Evolutionary conservation across 2,797 vertebrate genomes (phyloP), one percentile per base, ranked within the genome.

Genomic region (Paratrypauchen microcephalus): DNA sequence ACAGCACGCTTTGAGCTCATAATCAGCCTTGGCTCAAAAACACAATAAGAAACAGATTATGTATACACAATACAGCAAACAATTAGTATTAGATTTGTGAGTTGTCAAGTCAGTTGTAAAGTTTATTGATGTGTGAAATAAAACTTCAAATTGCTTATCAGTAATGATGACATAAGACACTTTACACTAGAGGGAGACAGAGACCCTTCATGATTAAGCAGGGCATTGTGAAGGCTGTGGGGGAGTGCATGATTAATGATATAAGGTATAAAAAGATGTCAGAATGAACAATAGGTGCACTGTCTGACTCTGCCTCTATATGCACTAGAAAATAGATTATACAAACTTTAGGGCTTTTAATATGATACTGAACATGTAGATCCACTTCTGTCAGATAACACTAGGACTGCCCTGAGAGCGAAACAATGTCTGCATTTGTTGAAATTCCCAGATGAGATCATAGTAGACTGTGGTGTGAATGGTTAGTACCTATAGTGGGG

Each of bases 151-250:
- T 76, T 69, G 52, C 63, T 63, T 67, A 76, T 82, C 73, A 70
- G 58, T 16, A 2, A 50, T 84, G 63, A 84, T 83, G 81, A 77
- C 84, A 76, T 59, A n/a, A 74, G 65, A 15, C 50, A 67, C 70
- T 82, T 86, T 68, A 85, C 92, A 93, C 90, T 86, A 93, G 91
- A 83, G 89, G 92, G 92, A 91, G 92, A 92, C 92, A 91, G 69
- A 93, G 83, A 87, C 83, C 87, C 87, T 87, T 73, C 21, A 60
- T 78, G 76, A 56, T 79, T 71, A 50, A 75, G 69, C 45, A 71
- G 4, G 26, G 24, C 41, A 65, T 48, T 16, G 59, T 65, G 21
- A 65, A 19, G 16, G 39, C 59, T 13, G 19, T 23, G 36, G 6
- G 56, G 70, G 45, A 80, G 73, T 54, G 65, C 59, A 71, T 77